phyloP scores from a whole-genome alignment of 2,888 invertebrate genomes.

The Vesta saturnalis region DNA sequence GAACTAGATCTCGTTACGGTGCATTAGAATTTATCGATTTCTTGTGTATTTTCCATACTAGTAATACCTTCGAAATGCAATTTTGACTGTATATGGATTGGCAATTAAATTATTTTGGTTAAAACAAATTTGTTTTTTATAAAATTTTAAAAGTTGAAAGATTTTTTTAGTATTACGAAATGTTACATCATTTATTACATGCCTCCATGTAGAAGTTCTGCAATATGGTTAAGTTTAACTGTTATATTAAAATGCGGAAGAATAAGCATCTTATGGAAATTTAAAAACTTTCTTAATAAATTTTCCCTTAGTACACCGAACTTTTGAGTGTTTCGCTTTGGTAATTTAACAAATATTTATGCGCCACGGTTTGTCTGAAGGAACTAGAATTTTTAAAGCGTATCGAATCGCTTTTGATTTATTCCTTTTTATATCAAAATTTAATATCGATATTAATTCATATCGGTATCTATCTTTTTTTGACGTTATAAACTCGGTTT shows the following conservation, averaged over 20 bases:
- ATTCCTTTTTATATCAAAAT: conserved; percentile 6
- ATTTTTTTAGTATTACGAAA: conserved; percentile 29
- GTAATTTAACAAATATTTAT: conserved; percentile 40
- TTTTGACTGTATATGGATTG: conserved; percentile 19
- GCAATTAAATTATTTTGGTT: conserved; percentile 8
- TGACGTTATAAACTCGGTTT: too few species aligned
- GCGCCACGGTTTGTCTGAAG: conserved; percentile 34
- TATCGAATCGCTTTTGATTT: conserved; percentile 16
- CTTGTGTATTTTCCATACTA: not conserved
- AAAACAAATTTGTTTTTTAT: not conserved
- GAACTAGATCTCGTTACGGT: conserved; percentile 23
- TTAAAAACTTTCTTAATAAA: conserved; percentile 41
- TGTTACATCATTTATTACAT: conserved; percentile 35
- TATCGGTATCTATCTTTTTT: not conserved
- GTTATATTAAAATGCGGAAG: conserved; percentile 40
- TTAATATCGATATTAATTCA: conserved; percentile 9
- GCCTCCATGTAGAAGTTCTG: conserved; percentile 32
- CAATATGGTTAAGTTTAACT: conserved; percentile 40
- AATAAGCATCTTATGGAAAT: conserved; percentile 40
- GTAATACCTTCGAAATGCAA: conserved; percentile 34
- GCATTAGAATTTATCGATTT: conserved; percentile 10
- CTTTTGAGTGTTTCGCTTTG: conserved; percentile 38
- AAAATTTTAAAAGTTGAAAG: not conserved
- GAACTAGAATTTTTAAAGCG: conserved; percentile 25
- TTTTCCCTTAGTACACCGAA: conserved; percentile 37